Conservation (phyloP, 2,888 invertebrate species). For the Drosophila nigricruria region DNA sequence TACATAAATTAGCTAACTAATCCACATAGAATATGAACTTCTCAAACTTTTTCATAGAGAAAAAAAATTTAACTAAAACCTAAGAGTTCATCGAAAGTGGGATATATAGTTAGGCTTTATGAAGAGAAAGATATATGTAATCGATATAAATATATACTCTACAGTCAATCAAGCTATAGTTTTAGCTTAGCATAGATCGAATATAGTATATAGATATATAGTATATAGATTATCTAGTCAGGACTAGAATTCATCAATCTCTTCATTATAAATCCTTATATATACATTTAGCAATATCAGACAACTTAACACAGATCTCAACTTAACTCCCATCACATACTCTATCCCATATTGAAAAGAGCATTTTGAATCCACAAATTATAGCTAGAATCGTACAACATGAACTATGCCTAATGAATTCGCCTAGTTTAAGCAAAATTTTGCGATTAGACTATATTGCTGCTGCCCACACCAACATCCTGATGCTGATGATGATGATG, state of each 20-base stretch:
- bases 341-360: constrained; percentile 12
- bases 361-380: constrained; percentile 27
- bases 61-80: background rate
- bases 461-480: constrained; percentile 32
- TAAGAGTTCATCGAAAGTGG: background rate
- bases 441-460: constrained; percentile 23
- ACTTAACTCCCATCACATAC: background rate
- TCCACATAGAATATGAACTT: background rate
- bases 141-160: background rate
- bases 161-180: no score
- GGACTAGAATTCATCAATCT: no score
- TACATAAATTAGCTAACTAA: background rate
- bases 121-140: background rate
- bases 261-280: background rate
- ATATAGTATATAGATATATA: background rate
- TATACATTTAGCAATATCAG: background rate
- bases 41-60: background rate
- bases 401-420: constrained; percentile 60
- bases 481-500: constrained; percentile 16
- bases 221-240: background rate
- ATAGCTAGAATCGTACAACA: constrained; percentile 32
- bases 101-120: background rate
- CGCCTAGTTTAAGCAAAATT: constrained; percentile 31
- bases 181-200: no score
- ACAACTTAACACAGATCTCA: background rate